Evolutionary conservation across 2,888 invertebrate species (phyloP), one percentile per base, ranked within the genome.

Genomic region (Drosophila kambysellisi): DNA sequence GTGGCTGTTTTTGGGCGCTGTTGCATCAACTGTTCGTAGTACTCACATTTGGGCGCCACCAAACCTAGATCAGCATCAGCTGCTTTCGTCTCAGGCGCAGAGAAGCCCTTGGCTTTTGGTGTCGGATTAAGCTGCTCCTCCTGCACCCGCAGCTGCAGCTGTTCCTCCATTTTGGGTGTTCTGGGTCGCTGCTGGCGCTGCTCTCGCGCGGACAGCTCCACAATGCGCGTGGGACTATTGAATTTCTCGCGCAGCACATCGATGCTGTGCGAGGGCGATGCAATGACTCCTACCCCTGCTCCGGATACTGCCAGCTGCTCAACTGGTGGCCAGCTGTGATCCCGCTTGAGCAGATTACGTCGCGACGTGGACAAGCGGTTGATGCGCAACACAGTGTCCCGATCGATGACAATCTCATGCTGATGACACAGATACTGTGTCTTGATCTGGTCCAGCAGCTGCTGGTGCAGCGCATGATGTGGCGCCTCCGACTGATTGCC

Each of bases 331-430:
- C 93, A 93, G 74, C 93, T 93, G 81, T 92, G 90, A 76, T 93
- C 93, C 35, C 92, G 90, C 77, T 89, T 90, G 63, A 90, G 89
- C 35, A 91, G 75, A 73, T 88, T 86, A 8, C 90, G 82, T 35
- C 92, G 92, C 70, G 46, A 46, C 8, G 92, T 91, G 70, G 93
- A 91, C 69, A 92, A 72, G 4, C 93, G 92, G 84, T 93, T 93
- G 80, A 93, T 93, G 82, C 92, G 92, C 68, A 93, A 76, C 69
- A 93, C 93, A 12, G 92, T 92, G 69, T 93, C 93, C 77, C 93
- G 89, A 82, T 93, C 93, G 53, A 93, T 89, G 74, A 88, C 89
- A 52, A 93, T 79, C 51, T 91, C 91, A 69, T 90, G 88, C 72
- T 92, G 92, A 63, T 92, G 91, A 67, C 83, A 91, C 60, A 87